A percentile compares a stretch with the other conserved stretches of the same genome.
Conservation (phyloP, 2,888 invertebrate genomes). For the Eupithecia subumbrata region DNA sequence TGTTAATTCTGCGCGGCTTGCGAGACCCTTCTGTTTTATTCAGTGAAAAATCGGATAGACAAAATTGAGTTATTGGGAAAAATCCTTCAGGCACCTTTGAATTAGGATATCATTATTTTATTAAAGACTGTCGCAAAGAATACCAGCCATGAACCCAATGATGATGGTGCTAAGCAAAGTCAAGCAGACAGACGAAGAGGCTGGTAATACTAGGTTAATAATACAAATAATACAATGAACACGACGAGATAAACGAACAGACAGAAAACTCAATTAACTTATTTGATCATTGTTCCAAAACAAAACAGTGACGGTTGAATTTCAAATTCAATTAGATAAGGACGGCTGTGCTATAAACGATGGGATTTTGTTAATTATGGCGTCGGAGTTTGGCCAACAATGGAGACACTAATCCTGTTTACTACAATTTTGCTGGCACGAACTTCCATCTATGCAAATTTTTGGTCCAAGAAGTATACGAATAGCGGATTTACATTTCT, state of each 20-base stretch:
- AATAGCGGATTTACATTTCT: constrained; percentile 19
- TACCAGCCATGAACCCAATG: neutral
- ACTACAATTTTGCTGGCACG: constrained; percentile 55
- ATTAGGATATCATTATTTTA: constrained; percentile 13
- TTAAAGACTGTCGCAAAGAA: neutral
- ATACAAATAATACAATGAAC: constrained; percentile 1
- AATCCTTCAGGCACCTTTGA: constrained; percentile 10
- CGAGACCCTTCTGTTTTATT: constrained; percentile 25
- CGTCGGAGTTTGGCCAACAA: constrained; percentile 55
- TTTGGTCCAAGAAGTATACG: constrained; percentile 38
- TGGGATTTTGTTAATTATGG: constrained; percentile 61
- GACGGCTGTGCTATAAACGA: constrained; percentile 50
- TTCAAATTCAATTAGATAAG: constrained; percentile 51
- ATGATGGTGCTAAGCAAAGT: neutral
- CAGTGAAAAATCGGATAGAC: constrained; percentile 24
- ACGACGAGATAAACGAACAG: constrained; percentile 2
- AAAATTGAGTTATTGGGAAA: constrained; percentile 29
- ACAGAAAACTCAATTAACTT: constrained; percentile 6
- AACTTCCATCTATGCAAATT: constrained; percentile 60
- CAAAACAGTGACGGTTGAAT: constrained; percentile 37
- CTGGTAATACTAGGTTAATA: neutral
- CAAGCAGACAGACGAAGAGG: neutral
- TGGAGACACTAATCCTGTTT: constrained; percentile 66
- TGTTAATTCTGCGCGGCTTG: constrained; percentile 38
- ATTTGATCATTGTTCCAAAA: constrained; percentile 11